phyloP scores from a whole-genome alignment of 2,797 vertebrate genomes.

The Adelosebastes latens region DNA sequence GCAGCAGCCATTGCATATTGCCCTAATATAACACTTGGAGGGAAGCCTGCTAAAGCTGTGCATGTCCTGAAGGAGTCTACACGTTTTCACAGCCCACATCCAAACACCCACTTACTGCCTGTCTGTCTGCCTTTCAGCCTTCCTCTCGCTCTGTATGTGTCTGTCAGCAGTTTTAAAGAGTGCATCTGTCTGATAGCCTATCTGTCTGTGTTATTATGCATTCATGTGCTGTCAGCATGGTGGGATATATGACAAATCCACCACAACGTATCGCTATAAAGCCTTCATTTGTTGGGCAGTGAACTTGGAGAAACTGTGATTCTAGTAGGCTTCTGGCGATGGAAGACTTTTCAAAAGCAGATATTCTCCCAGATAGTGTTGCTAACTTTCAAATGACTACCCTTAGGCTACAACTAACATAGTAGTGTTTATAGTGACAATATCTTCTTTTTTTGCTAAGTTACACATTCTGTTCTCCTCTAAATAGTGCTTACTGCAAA shows the following conservation, averaged over 20 bases:
- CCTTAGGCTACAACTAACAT: neutral
- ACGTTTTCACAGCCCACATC: neutral
- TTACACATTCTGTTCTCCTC: neutral
- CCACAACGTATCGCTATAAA: neutral
- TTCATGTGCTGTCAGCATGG: slow-evolving; percentile 10
- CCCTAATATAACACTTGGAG: neutral
- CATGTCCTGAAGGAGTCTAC: neutral
- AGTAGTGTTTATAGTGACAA: neutral
- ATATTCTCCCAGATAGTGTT: neutral
- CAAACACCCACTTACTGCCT: neutral
- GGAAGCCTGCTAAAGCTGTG: neutral
- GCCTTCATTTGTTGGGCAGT: neutral
- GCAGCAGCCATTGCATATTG: neutral
- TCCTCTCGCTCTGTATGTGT: neutral
- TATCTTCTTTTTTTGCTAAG: neutral
- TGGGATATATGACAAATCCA: neutral
- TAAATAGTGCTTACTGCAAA: neutral
- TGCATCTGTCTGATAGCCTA: neutral
- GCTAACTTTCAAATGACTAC: neutral
- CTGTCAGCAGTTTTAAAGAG: neutral
- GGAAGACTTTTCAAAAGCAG: neutral
- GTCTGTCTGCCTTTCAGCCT: neutral
- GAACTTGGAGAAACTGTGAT: neutral
- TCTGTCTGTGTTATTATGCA: neutral
- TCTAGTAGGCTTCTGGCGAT: neutral